These are phyloP conservation scores for Protodeltote pygarga DNA, from an alignment of 2,888 invertebrate genomes.

Conservation along the genomic window DNA sequence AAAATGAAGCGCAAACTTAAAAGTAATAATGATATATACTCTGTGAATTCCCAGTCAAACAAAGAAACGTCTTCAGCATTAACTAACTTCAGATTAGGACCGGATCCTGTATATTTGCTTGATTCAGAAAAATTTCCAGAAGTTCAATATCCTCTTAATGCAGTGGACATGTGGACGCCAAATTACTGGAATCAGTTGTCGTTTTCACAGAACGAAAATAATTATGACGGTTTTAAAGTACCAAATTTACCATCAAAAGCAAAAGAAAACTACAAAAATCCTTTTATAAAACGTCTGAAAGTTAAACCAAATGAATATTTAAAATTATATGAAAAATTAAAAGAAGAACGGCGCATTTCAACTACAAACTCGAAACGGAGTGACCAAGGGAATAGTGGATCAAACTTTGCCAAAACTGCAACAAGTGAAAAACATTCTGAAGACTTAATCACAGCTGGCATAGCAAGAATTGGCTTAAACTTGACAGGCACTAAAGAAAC, in stretches of 20 bases:
- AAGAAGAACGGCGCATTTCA: constrained; percentile 14
- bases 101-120: constrained; percentile 38
- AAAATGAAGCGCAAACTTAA: constrained; percentile 49
- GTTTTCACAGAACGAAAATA: constrained; percentile 24
- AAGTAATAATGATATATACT: constrained; percentile 15
- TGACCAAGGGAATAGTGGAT: constrained; percentile 11
- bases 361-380: constrained; percentile 33
- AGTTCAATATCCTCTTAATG: constrained; percentile 70
- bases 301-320: constrained; percentile 21
- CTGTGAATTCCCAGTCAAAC: constrained; percentile 13
- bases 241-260: constrained; percentile 8
- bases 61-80: constrained; percentile 3
- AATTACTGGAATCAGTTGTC: constrained; percentile 61
- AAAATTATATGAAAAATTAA: constrained; percentile 28
- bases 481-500: neutral
- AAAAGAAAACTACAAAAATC: constrained; percentile 6
- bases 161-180: constrained; percentile 67
- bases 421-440: constrained; percentile 24
- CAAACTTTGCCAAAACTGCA: constrained; percentile 27
- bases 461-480: neutral
- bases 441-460: constrained; percentile 23
- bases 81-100: neutral
- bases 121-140: constrained; percentile 65
- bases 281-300: constrained; percentile 17
- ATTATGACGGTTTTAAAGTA: constrained; percentile 10